phyloP scores from a whole-genome alignment of 1,140 invertebrate species.

The Onthophagus taurus region DNA sequence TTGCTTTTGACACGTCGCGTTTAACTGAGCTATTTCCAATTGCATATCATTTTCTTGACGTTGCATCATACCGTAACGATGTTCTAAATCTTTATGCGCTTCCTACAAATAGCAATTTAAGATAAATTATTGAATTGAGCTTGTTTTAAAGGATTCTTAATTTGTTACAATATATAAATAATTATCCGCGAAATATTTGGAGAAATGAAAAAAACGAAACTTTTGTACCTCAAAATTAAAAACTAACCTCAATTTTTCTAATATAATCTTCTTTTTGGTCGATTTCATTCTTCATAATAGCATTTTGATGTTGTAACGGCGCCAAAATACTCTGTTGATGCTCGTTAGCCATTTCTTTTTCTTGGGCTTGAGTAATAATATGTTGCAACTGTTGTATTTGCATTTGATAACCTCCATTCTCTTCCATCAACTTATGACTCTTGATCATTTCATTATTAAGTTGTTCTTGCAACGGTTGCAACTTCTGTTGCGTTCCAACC shows the following conservation, averaged over 20 bases:
- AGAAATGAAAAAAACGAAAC: too few species aligned
- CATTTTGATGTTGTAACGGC: constrained; percentile 28
- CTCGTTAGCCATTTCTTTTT: constrained; percentile 38
- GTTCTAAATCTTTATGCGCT: constrained; percentile 43
- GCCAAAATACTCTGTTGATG: constrained; percentile 31
- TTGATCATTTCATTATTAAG: constrained; percentile 48
- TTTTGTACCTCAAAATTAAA: too few species aligned
- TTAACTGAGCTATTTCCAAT: constrained; percentile 25
- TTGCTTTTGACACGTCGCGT: constrained; percentile 31
- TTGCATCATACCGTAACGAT: constrained; percentile 39
- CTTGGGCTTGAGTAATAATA: constrained; percentile 35
- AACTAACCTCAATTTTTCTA: constrained; percentile 48
- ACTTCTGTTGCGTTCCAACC: constrained; percentile 23
- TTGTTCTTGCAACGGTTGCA: constrained; percentile 45
- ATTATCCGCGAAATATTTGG: too few species aligned
- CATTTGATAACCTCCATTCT: constrained; percentile 43
- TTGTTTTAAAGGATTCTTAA: too few species aligned
- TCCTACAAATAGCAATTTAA: too few species aligned
- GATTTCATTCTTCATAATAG: constrained; percentile 14
- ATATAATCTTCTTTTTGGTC: constrained; percentile 44
- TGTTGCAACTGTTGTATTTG: constrained; percentile 47
- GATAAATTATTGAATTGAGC: too few species aligned
- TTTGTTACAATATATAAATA: too few species aligned
- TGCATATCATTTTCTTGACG: constrained; percentile 22
- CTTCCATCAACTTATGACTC: constrained; percentile 45